phyloP scores from a whole-genome alignment of 2,113 vertebrate genomes.

The Noturus placidus region DNA sequence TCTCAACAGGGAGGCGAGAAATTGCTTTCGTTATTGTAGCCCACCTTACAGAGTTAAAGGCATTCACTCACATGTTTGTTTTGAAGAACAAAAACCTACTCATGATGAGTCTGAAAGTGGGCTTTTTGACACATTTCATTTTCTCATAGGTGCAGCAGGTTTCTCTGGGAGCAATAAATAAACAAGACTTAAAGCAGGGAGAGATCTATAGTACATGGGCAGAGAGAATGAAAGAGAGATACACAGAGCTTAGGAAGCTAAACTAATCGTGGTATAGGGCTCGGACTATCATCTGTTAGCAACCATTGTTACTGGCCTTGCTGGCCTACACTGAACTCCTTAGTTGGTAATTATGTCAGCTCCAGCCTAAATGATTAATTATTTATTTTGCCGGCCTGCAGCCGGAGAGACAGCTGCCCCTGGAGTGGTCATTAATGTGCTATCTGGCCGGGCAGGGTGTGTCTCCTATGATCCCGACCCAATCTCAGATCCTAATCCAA shows the following conservation, averaged over 20 bases:
- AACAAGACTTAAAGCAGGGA: slow-evolving; percentile 7
- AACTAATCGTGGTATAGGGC: slow-evolving; percentile 44
- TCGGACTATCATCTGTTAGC: slow-evolving; percentile 47
- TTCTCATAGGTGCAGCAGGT: neutral
- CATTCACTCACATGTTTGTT: neutral
- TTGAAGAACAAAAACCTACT: neutral
- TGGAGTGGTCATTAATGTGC: slow-evolving; percentile 79
- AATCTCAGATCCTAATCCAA: slow-evolving; percentile 80
- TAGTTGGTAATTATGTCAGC: slow-evolving; percentile 75
- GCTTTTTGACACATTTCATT: slow-evolving; percentile 12
- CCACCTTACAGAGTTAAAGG: slow-evolving; percentile 2
- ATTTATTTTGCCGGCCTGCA: slow-evolving; percentile 75
- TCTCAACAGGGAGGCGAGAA: slow-evolving; percentile 24
- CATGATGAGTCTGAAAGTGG: slow-evolving; percentile 26
- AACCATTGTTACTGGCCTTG: slow-evolving; percentile 59
- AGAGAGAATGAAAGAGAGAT: slow-evolving; percentile 2
- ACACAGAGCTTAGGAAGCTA: slow-evolving; percentile 31
- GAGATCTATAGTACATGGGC: slow-evolving; percentile 16
- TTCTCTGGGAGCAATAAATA: slow-evolving; percentile 33
- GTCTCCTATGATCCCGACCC: slow-evolving; percentile 74
- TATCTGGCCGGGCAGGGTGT: slow-evolving; percentile 71
- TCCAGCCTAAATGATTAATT: slow-evolving; percentile 76
- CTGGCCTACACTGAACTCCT: slow-evolving; percentile 62
- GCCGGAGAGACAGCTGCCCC: slow-evolving; percentile 72
- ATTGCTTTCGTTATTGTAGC: neutral